These are phyloP conservation scores for Gymnoscopelus microlampas DNA, from an alignment of 2,797 vertebrate species.

Conservation along the genomic window DNA sequence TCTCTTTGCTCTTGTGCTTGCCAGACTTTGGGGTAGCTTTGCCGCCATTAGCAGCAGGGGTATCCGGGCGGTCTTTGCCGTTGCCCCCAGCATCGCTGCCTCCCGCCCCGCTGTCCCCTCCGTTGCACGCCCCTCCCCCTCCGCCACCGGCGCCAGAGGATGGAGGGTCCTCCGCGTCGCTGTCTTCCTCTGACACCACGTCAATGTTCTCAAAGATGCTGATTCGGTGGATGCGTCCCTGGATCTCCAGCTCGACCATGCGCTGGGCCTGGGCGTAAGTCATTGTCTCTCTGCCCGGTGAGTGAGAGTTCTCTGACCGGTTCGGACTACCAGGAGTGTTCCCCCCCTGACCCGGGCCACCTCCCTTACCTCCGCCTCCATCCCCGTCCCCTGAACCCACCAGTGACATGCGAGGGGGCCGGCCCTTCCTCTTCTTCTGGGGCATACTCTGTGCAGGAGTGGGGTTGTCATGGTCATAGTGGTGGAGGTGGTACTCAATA, in stretches of 20 bases:
- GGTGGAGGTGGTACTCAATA: slow-evolving; percentile 98
- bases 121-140: slow-evolving; percentile 75
- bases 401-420: slow-evolving; percentile 92
- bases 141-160: slow-evolving; percentile 63
- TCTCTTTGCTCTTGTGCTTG: slow-evolving; percentile 98
- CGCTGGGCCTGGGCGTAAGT: slow-evolving; percentile 98
- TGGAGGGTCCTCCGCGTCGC: slow-evolving; percentile 73
- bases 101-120: slow-evolving; percentile 75
- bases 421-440: slow-evolving; percentile 95
- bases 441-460: slow-evolving; percentile 89
- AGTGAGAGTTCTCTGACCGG: slow-evolving; percentile 91
- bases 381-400: slow-evolving; percentile 79
- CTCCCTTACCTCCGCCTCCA: slow-evolving; percentile 73
- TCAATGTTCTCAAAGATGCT: slow-evolving; percentile 98
- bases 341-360: slow-evolving; percentile 81
- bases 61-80: slow-evolving; percentile 90
- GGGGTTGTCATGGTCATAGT: slow-evolving; percentile 98
- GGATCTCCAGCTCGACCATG: slow-evolving; percentile 97
- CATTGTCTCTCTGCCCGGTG: slow-evolving; percentile 95
- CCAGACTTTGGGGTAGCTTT: slow-evolving; percentile 91
- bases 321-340: slow-evolving; percentile 88
- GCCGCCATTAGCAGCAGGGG: slow-evolving; percentile 82
- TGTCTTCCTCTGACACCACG: slow-evolving; percentile 96
- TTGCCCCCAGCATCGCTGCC: slow-evolving; percentile 74
- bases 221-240: slow-evolving; percentile 95